These are phyloP conservation scores for Zosterops borbonicus DNA, from an alignment of 2,113 vertebrate genomes.

Conservation along the genomic window DNA sequence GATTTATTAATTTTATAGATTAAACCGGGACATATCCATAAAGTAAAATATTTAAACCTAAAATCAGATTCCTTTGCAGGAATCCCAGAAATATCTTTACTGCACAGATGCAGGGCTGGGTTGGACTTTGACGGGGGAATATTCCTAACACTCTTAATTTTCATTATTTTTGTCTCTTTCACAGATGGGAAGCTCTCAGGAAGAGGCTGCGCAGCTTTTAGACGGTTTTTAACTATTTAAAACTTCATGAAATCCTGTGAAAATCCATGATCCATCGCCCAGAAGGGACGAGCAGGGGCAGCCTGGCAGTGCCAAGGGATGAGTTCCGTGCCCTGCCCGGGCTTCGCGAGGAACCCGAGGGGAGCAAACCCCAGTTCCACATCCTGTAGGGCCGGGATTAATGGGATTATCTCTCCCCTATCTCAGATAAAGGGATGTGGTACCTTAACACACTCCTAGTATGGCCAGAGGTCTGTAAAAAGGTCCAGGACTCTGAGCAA, in stretches of 20 bases:
- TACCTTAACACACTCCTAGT: not conserved
- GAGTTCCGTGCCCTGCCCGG: not conserved
- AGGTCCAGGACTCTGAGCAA: rapidly evolving
- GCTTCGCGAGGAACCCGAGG: not conserved
- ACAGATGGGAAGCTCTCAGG: not conserved
- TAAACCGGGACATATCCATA: not conserved
- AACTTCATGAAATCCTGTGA: not conserved
- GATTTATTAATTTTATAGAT: not conserved
- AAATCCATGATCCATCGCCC: not conserved
- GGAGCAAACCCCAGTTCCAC: not conserved
- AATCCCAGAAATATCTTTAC: not conserved
- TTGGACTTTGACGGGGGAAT: rapidly evolving
- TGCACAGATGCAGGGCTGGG: not conserved
- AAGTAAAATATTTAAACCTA: not conserved
- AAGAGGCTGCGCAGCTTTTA: not conserved
- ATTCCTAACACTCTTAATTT: not conserved
- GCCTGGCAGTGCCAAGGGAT: not conserved
- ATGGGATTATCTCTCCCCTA: not conserved
- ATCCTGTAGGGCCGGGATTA: not conserved
- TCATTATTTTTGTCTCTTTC: not conserved
- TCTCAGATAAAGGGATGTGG: not conserved
- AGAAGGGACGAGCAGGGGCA: not conserved
- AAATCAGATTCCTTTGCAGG: not conserved
- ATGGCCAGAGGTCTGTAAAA: not conserved
- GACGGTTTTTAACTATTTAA: not conserved